A percentile compares a stretch with the other conserved stretches of the same genome.
Conservation (phyloP, 2,113 vertebrate genomes). For the Misgurnus mizolepis region DNA sequence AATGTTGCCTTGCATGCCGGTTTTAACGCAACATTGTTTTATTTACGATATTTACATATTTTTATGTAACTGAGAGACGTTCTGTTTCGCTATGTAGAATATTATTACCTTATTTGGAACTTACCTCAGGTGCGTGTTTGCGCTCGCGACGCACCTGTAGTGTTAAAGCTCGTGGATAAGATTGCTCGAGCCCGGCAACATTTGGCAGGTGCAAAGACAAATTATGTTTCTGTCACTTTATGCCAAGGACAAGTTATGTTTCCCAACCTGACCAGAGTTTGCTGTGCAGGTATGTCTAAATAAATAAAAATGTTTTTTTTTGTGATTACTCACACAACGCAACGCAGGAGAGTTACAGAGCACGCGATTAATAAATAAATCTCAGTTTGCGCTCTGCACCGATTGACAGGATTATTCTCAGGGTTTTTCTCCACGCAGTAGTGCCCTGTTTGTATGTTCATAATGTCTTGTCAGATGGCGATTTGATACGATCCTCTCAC, state of each 20-base stretch:
- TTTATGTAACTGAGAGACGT: not conserved
- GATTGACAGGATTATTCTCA: not conserved
- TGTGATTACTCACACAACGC: not conserved
- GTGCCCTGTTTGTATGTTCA: not conserved
- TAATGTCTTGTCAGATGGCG: conserved; percentile 15
- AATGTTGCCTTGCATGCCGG: conserved; percentile 1
- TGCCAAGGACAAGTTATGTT: not conserved
- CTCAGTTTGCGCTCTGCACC: conserved; percentile 1
- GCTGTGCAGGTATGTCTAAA: not conserved
- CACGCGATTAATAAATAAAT: conserved; percentile 6
- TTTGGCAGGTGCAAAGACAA: conserved; percentile 59
- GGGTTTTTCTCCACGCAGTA: not conserved
- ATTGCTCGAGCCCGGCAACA: conserved; percentile 33
- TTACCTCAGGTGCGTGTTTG: conserved; percentile 39
- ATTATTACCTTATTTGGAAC: conserved; percentile 32
- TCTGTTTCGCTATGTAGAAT: not conserved
- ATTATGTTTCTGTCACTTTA: not conserved
- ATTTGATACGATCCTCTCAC: conserved; percentile 63
- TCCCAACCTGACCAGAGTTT: not conserved
- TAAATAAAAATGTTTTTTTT: not conserved
- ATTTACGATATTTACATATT: not conserved
- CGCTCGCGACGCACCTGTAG: conserved; percentile 66
- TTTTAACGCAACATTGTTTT: not conserved
- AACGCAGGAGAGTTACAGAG: not conserved
- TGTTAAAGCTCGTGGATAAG: conserved; percentile 51